phyloP scores from a whole-genome alignment of 2,888 invertebrate species.

The Cyclophora punctaria region DNA sequence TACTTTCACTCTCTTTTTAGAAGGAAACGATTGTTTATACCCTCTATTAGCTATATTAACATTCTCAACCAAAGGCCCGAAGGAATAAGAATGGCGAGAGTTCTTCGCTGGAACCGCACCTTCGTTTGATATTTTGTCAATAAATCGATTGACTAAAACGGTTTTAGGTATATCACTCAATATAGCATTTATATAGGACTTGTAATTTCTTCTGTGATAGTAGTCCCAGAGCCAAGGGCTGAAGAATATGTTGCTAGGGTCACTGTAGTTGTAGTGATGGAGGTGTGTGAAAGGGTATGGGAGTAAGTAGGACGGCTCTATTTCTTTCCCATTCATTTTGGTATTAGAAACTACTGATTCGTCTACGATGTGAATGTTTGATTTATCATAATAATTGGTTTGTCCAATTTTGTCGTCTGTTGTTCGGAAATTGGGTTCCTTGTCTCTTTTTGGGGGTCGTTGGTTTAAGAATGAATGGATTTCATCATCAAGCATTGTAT shows the following conservation, averaged over 20 bases:
- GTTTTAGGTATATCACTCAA: constrained; percentile 18
- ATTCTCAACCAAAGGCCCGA: no score
- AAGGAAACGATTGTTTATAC: constrained; percentile 33
- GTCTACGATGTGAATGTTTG: no score
- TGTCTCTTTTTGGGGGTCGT: constrained; percentile 3
- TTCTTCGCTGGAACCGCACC: no score
- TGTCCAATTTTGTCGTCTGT: no score
- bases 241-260: constrained; percentile 12
- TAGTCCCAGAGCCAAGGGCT: constrained; percentile 31
- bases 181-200: constrained; percentile 19
- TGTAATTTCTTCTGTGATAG: constrained; percentile 21
- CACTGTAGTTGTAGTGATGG: constrained; percentile 25
- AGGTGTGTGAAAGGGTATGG: constrained; percentile 47
- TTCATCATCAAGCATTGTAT: background rate
- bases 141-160: constrained; percentile 23
- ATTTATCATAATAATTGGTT: no score
- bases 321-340: constrained; percentile 18
- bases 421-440: background rate
- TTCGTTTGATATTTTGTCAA: constrained; percentile 2
- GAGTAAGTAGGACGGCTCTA: constrained; percentile 30
- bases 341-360: constrained; percentile 2
- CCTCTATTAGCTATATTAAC: constrained; percentile 37
- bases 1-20: constrained; percentile 48
- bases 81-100: no score
- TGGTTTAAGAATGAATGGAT: background rate